These are phyloP conservation scores for Urocyon cinereoargenteus DNA, from an alignment of 2,797 vertebrate genomes.

Conservation along the genomic window DNA sequence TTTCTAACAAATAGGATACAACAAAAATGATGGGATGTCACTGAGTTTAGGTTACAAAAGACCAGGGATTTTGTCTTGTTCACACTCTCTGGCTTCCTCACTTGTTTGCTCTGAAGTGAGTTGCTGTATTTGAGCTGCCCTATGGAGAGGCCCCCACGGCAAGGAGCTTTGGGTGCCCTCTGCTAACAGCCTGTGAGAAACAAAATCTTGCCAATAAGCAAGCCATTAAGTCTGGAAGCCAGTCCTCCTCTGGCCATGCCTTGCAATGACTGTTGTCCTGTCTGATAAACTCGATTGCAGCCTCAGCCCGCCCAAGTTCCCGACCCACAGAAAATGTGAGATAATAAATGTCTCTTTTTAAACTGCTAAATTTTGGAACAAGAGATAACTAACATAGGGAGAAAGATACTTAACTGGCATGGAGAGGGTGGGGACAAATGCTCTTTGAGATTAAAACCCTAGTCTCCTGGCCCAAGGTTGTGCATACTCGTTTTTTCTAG, in stretches of 20 bases:
- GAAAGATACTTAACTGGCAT: background rate
- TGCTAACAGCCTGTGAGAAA: background rate
- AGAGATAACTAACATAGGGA: background rate
- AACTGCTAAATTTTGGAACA: constrained; percentile 7
- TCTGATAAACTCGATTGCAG: background rate
- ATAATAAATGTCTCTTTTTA: background rate
- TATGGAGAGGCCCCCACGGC: background rate
- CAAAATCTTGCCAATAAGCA: background rate
- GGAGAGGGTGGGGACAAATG: background rate
- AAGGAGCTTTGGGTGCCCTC: background rate
- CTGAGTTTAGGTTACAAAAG: background rate
- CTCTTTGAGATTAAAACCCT: constrained; percentile 36
- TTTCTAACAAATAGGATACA: background rate
- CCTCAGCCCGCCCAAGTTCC: background rate
- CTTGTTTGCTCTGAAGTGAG: background rate
- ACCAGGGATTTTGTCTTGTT: background rate
- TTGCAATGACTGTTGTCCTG: background rate
- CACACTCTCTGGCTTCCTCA: background rate
- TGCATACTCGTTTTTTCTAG: constrained; percentile 64
- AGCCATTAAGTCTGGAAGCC: background rate
- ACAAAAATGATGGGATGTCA: background rate
- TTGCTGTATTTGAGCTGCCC: background rate
- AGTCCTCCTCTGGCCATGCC: background rate
- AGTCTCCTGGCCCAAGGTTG: constrained; percentile 60
- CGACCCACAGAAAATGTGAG: background rate